A percentile compares a stretch with the other conserved stretches of the same genome.
These are phyloP conservation scores for Mycalesis mineus DNA, from an alignment of 2,888 invertebrate species.

Conservation along the genomic window DNA sequence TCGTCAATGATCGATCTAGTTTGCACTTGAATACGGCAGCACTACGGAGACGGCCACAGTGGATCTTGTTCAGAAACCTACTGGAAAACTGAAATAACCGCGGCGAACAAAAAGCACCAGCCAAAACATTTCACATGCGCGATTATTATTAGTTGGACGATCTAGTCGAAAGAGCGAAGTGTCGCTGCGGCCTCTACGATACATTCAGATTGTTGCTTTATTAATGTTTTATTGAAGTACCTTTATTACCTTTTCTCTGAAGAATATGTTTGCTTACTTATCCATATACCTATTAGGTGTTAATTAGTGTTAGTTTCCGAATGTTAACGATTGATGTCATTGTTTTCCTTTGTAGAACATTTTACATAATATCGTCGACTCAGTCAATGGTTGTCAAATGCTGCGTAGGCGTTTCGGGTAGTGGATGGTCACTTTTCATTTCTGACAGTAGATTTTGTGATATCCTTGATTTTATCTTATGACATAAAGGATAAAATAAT, in stretches of 20 bases:
- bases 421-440: too few species aligned
- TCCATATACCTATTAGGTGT: too few species aligned
- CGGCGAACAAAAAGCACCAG: conserved; percentile 77
- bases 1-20: conserved; percentile 16
- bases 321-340: too few species aligned
- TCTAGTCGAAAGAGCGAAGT: conserved; percentile 75
- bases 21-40: conserved; percentile 39
- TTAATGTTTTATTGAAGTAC: not conserved
- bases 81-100: conserved; percentile 79
- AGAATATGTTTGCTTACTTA: too few species aligned
- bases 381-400: too few species aligned
- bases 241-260: not conserved
- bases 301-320: too few species aligned
- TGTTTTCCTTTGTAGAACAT: too few species aligned
- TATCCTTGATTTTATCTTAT: too few species aligned
- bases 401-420: too few species aligned
- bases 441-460: too few species aligned
- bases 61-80: conserved; percentile 75
- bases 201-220: conserved; percentile 41
- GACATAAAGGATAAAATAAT: too few species aligned
- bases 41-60: conserved; percentile 67
- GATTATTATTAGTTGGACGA: conserved; percentile 78
- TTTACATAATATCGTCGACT: too few species aligned
- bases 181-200: conserved; percentile 61
- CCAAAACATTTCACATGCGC: conserved; percentile 77